phyloP scores from a whole-genome alignment of 2,797 vertebrate genomes.

The Synaphobranchus kaupii region DNA sequence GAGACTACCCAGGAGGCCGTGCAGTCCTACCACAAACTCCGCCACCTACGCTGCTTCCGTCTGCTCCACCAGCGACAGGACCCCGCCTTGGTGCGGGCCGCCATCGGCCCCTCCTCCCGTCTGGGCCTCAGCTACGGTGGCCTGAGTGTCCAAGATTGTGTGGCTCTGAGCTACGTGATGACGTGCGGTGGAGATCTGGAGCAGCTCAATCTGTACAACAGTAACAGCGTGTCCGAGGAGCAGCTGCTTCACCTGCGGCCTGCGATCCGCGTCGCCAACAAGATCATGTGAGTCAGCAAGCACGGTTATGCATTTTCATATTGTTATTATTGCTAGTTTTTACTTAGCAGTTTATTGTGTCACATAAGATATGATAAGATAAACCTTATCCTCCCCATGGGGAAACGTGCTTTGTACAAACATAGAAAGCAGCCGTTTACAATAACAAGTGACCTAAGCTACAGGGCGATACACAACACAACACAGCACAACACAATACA shows the following conservation, averaged over 20 bases:
- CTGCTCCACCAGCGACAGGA: constrained; percentile 70
- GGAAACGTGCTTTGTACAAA: no score
- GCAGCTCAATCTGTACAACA: constrained; percentile 53
- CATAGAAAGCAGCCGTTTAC: no score
- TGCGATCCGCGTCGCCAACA: constrained; percentile 53
- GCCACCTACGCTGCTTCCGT: constrained; percentile 56
- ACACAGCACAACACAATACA: no score
- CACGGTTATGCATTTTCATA: not conserved
- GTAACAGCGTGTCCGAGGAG: constrained; percentile 49
- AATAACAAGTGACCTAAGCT: no score
- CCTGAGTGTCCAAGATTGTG: constrained; percentile 56
- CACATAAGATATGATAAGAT: no score
- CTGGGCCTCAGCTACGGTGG: constrained; percentile 47
- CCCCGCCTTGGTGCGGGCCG: constrained; percentile 57
- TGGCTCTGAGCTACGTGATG: constrained; percentile 58
- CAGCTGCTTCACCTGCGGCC: constrained; percentile 52
- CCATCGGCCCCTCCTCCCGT: constrained; percentile 37
- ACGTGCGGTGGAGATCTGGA: constrained; percentile 56
- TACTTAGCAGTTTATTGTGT: not conserved
- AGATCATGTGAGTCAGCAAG: constrained; percentile 59
- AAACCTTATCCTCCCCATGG: no score
- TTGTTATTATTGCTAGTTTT: not conserved
- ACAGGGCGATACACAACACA: no score
- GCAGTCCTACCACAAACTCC: not conserved
- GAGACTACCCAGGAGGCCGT: constrained; percentile 45